Conservation (phyloP, 2,113 vertebrate species). For the Solenodon paradoxus region DNA sequence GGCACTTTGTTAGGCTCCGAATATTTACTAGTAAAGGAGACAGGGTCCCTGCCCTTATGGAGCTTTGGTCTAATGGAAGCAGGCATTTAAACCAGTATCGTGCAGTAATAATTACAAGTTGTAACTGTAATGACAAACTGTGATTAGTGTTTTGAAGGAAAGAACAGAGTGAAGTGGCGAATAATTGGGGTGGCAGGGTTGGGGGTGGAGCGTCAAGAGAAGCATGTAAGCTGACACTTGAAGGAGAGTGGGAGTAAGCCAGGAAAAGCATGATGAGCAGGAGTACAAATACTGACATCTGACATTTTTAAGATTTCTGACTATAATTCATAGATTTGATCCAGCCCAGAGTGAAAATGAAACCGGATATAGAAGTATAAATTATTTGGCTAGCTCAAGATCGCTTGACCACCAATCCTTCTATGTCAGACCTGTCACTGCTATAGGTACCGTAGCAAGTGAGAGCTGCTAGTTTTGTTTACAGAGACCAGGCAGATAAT, state of each 20-base stretch:
- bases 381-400: neutral
- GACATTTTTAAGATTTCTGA: neutral
- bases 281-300: neutral
- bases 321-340: neutral
- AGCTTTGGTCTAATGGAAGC: neutral
- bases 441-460: neutral
- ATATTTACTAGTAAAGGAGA: neutral
- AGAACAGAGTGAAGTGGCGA: neutral
- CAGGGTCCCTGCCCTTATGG: neutral
- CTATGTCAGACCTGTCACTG: neutral
- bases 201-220: neutral
- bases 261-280: neutral
- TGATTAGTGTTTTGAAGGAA: neutral
- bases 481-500: neutral
- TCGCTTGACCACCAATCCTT: neutral
- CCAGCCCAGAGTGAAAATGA: neutral
- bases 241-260: neutral
- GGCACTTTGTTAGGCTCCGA: neutral
- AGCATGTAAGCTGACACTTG: neutral
- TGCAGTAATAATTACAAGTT: neutral
- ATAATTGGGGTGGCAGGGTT: neutral
- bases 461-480: neutral
- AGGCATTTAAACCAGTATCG: neutral
- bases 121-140: too few species aligned
- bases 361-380: neutral